Percentiles rank a stretch among this genome's conserved stretches.
These are phyloP conservation scores for Coregonus ussuriensis DNA, from an alignment of 2,797 vertebrate species.

Conservation along the genomic window DNA sequence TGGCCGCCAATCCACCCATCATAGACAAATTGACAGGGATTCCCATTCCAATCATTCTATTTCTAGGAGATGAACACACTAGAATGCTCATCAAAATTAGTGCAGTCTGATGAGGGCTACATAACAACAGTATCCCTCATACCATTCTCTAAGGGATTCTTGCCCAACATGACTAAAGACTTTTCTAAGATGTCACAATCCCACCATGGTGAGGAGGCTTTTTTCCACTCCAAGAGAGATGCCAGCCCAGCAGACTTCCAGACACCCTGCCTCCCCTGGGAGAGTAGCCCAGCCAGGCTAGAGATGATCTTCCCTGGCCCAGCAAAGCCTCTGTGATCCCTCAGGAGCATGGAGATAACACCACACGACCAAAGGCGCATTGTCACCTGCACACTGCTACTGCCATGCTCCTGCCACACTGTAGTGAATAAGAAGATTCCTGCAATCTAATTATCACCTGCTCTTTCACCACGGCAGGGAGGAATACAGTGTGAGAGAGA, in stretches of 20 bases:
- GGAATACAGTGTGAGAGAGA: background rate
- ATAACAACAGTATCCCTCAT: background rate
- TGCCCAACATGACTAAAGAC: background rate
- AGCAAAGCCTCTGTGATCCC: constrained; percentile 58
- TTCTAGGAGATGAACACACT: too few species aligned
- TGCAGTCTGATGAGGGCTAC: background rate
- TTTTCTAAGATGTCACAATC: background rate
- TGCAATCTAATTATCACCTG: constrained; percentile 69
- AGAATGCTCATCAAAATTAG: background rate
- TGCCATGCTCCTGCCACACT: constrained; percentile 17
- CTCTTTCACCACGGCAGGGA: background rate
- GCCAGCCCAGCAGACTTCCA: constrained; percentile 34
- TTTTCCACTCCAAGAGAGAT: background rate
- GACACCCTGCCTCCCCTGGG: constrained; percentile 39
- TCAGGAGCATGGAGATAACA: constrained; percentile 51
- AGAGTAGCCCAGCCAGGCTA: constrained; percentile 43
- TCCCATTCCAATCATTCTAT: background rate
- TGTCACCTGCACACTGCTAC: constrained; percentile 62
- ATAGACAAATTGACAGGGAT: background rate
- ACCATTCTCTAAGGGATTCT: background rate
- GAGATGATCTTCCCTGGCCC: constrained; percentile 50
- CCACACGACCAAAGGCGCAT: constrained; percentile 63
- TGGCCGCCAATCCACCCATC: background rate
- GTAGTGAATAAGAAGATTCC: constrained; percentile 73
- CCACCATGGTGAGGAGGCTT: background rate